Evolutionary conservation across 2,888 invertebrate species (phyloP), one percentile per base, ranked within the genome.

Genomic region (Clostera curtula): DNA sequence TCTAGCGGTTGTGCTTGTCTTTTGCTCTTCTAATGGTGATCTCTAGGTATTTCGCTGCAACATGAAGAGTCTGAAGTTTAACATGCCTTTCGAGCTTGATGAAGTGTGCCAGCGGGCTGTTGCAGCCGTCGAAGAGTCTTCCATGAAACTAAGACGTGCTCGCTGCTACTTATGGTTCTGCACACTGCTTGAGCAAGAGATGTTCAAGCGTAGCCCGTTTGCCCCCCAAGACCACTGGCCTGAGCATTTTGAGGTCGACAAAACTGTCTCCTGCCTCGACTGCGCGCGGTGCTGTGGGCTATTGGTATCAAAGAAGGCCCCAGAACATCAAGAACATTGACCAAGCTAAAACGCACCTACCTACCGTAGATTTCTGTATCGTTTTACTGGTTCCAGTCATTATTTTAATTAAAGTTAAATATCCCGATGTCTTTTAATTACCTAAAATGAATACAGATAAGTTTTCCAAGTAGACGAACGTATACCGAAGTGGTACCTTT

Each of bases 41-140:
- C 12, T 27, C 2, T 46, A 76, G 79, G 44, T 80, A 5, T 80
- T 80, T 31, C 65, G 75, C 18, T 82, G 82, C 47, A 76, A 77
- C 40, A 62, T 79, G 18, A 53, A 54, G 17, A 63, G 75, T 28
- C 55, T 83, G 1, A 42, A 36, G 5, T 76, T 75, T 45, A 75
- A 76, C 44, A 66, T 58, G 0, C 43, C 56, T 0, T 36, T 46
- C 12, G 39, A 54, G 3, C 46, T 46, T 3, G 82, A 82, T 37
- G 56, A 58, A 0, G 69, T 79, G 1, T 59, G 65, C 24, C 49
- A 49, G 19, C 54, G 70, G 1, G 82, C 80, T 0, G 36, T 79
- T 1, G 36, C 46, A 3, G 74, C 77, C 0, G 64, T 75, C 0
- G n/a, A 62, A 2, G 49, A 58, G 0, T 53, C 75, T 0, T 49